Conservation (phyloP, 2,888 invertebrate species). For the Cosmia trapezina region DNA sequence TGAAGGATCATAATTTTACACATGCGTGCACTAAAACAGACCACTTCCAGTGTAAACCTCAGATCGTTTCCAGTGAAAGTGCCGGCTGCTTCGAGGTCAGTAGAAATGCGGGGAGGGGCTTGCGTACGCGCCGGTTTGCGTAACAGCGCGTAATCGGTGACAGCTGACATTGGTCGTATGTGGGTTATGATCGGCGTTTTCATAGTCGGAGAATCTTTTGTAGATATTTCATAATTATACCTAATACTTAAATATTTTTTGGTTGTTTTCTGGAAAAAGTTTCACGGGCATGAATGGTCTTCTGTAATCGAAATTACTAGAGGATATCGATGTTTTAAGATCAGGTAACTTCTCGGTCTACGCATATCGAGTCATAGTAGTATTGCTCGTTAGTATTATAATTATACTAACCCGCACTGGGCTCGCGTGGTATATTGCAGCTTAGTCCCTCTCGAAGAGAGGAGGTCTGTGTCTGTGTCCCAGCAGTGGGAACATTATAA, state of each 20-base stretch:
- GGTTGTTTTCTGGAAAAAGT: not conserved
- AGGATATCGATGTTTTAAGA: not conserved
- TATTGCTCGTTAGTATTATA: too few relatives aligned
- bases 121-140: constrained; percentile 76
- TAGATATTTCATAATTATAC: not conserved
- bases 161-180: constrained; percentile 74
- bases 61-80: constrained; percentile 69
- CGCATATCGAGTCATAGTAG: not conserved
- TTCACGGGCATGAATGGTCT: not conserved
- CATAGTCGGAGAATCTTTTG: constrained; percentile 36
- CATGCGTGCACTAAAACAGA: constrained; percentile 10
- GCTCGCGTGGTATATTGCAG: too few relatives aligned
- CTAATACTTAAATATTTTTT: not conserved
- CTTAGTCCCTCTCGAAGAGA: too few relatives aligned
- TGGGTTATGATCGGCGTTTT: constrained; percentile 65
- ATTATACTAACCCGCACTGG: too few relatives aligned
- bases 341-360: not conserved
- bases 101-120: constrained; percentile 62
- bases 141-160: constrained; percentile 71
- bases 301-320: not conserved
- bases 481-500: too few relatives aligned
- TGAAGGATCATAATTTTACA: constrained; percentile 1
- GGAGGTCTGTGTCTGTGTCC: too few relatives aligned
- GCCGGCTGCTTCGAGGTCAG: constrained; percentile 70
- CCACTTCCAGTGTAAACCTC: constrained; percentile 44